Conservation (phyloP, 2,888 invertebrate genomes). For the Antheraea assamensis region DNA sequence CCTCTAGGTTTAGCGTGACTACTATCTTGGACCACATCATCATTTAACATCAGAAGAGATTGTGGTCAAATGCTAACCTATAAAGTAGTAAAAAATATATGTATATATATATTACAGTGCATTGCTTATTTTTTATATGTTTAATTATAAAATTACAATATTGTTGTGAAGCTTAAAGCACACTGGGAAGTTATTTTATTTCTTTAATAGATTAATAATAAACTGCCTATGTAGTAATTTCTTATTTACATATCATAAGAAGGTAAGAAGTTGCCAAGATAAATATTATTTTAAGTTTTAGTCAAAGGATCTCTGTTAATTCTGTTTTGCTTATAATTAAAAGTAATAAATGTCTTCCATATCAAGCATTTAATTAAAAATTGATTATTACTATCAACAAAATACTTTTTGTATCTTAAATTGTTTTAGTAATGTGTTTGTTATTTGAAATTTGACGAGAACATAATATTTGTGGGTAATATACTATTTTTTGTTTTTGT, state of each 20-base stretch:
- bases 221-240: background rate
- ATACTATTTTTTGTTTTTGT: slow-evolving; percentile 19
- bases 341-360: background rate
- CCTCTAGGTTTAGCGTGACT: too few relatives aligned
- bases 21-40: too few relatives aligned
- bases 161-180: background rate
- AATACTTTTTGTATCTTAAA: background rate
- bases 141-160: too few relatives aligned
- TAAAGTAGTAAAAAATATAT: too few relatives aligned
- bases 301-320: background rate
- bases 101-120: slow-evolving; percentile 5
- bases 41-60: too few relatives aligned
- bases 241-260: background rate
- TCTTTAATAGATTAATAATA: background rate
- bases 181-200: background rate
- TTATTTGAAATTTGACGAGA: background rate
- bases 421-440: background rate
- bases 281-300: background rate
- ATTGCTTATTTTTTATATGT: background rate
- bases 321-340: background rate
- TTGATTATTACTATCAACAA: background rate
- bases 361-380: background rate
- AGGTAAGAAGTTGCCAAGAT: background rate
- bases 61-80: too few relatives aligned
- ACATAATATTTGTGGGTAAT: slow-evolving; percentile 17